Evolutionary conservation across 2,113 vertebrate genomes (phyloP), one percentile per base, ranked within the genome.

Genomic region (Puffinus mauretanicus): DNA sequence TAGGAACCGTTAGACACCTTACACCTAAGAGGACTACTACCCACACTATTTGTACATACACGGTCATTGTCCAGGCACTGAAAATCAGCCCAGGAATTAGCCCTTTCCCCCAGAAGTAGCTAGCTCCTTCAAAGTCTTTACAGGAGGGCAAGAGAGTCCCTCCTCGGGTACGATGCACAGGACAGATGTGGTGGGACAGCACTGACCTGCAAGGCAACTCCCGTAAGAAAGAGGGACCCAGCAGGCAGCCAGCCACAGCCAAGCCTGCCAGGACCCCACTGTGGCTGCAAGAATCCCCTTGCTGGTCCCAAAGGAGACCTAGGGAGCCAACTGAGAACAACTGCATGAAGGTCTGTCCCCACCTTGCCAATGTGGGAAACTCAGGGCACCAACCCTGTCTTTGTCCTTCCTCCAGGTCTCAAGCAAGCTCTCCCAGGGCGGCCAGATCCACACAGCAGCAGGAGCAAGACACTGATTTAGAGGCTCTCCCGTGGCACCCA

Each of bases 401-500:
- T 40, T 18, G 14, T 46, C 42, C 58, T 66, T 76, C 47, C 57
- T 70, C 36, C 60, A 82, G 16, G 26, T 40, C n/a, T 49, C 55
- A 32, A 22, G 47, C 34, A 69, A 87, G 36, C 32, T 72, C 58
- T 70, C 22, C 36, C 24, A 79, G 10, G 2, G 42, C 13, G 7
- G 18, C 13, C 40, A 44, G 36, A 93, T 20, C 10, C 13, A 5
- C 51, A 24, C 12, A 82, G 73, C 19, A 46, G 30, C 51, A 62
- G 14, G 21, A 16, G 6, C 65, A 40, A 9, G 6, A 27, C 21
- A 44, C 0, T 2, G 24, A 52, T 78, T n/a, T 0, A 0, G 19
- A 57, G 21, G 46, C 30, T 64, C 76, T 72, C 32, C 67, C 6
- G 7, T 9, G 58, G 42, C 44, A 83, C n/a, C 57, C 47, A 40